Base-by-base conservation (phyloP, 2,888 invertebrate species). In the Prenolepis imparis region DNA sequence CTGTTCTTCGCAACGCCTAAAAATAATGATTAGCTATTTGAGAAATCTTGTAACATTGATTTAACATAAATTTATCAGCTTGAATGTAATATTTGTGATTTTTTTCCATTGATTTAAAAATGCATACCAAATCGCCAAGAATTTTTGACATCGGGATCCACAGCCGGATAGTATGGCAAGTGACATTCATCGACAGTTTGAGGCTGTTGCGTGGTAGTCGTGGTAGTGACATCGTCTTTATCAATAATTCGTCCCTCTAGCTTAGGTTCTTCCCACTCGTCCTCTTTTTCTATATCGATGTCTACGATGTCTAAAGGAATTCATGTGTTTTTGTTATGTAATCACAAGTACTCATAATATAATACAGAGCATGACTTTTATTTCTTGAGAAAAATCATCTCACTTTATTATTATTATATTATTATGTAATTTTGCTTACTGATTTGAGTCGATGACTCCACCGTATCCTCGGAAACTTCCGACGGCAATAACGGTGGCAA, bases 1-100 rank as follows among this genome's bases (percentile, higher is more conserved):
- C 97, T 97, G 94, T 96, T 96, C 85, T 96, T 96, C 32, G 96
- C 96, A 0, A 97, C 96, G 67, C 97, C 97, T 97, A 92, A 6
- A 91, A 89, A 82, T 12, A n/a, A 18, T 73, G 3, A 52, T 77
- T 41, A 59, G 9, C 0, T 1, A 24, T 48, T 41, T 28, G 15
- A 52, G 5, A 63, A 73, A 52, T 28, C 55, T 74, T 59, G 2
- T 15, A 52, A 70, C 5, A 59, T 39, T 12, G 8, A 18, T 81
- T 21, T 21, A 1, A 73, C 12, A 48, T 48, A 73, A 48, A 44
- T 61, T 39, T 24, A 32, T 77, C 39, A 21, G 4, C 74, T 63
- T 12, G n/a, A 81, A 80, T 36, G 18, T 68, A 82, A 66, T 75
- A 66, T 66, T 80, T 72, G 11, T 21, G 24, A 32, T 32, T 41